phyloP scores from a whole-genome alignment of 2,797 vertebrate genomes.

The Tapirus indicus region DNA sequence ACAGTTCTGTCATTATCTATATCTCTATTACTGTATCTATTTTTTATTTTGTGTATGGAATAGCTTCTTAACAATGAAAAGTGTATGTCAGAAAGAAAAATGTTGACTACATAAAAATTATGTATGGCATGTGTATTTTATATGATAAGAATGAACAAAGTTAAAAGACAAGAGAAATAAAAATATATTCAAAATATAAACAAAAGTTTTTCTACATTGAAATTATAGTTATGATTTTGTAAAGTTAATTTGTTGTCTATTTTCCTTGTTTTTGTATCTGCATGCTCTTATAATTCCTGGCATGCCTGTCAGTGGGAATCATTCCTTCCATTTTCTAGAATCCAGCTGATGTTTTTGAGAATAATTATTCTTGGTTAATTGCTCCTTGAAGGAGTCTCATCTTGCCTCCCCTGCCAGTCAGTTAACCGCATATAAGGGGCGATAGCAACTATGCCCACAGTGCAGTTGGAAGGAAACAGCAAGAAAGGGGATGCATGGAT shows the following conservation, averaged over 20 bases:
- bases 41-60: neutral
- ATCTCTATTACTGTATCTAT: neutral
- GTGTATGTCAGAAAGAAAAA: neutral
- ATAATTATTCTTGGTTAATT: neutral
- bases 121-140: neutral
- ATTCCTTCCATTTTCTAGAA: too few species aligned
- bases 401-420: neutral
- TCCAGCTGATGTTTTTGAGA: neutral
- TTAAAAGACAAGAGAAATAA: neutral
- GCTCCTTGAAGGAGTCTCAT: neutral
- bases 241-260: neutral
- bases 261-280: neutral
- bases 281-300: neutral
- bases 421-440: neutral
- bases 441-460: neutral
- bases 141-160: neutral
- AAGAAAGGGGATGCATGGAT: neutral
- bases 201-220: neutral
- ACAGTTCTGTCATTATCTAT: neutral
- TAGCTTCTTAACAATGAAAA: slow-evolving; percentile 2
- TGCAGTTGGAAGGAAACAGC: neutral
- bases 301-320: too few species aligned
- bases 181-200: neutral
- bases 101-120: neutral
- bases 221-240: neutral